A percentile compares a stretch with the other conserved stretches of the same genome.
phyloP scores from a whole-genome alignment of 2,888 invertebrate species.

The Limenitis camilla region DNA sequence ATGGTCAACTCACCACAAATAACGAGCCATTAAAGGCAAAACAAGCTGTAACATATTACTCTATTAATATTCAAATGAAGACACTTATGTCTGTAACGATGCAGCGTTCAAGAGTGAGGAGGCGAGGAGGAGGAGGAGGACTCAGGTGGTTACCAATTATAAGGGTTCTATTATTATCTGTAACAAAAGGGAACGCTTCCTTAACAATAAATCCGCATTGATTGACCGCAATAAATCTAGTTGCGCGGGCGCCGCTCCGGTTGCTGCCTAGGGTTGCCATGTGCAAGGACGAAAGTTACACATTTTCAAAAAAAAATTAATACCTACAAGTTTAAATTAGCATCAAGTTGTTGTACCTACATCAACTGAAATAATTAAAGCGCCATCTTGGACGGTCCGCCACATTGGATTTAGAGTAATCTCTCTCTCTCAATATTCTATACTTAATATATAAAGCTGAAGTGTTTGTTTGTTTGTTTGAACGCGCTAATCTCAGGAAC shows the following conservation, averaged over 20 bases:
- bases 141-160: conserved; percentile 52
- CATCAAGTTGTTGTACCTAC: too few species aligned
- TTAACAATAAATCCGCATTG: conserved; percentile 73
- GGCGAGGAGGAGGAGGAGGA: not conserved
- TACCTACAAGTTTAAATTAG: too few species aligned
- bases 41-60: conserved; percentile 15
- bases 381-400: too few species aligned
- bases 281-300: too few species aligned
- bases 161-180: conserved; percentile 54
- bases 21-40: conserved; percentile 12
- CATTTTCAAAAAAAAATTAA: too few species aligned
- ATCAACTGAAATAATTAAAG: too few species aligned
- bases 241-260: conserved; percentile 53
- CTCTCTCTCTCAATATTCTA: too few species aligned
- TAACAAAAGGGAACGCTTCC: conserved; percentile 62
- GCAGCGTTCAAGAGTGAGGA: not conserved
- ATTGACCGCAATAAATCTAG: conserved; percentile 71
- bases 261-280: conserved; percentile 45
- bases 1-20: not conserved
- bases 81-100: conserved; percentile 20
- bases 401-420: too few species aligned
- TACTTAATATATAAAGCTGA: too few species aligned
- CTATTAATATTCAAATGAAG: conserved; percentile 25
- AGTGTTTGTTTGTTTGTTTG: too few species aligned
- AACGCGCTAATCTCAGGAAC: too few species aligned